These are phyloP conservation scores for Hyaena hyaena DNA, from an alignment of 2,113 vertebrate genomes.

Conservation along the genomic window DNA sequence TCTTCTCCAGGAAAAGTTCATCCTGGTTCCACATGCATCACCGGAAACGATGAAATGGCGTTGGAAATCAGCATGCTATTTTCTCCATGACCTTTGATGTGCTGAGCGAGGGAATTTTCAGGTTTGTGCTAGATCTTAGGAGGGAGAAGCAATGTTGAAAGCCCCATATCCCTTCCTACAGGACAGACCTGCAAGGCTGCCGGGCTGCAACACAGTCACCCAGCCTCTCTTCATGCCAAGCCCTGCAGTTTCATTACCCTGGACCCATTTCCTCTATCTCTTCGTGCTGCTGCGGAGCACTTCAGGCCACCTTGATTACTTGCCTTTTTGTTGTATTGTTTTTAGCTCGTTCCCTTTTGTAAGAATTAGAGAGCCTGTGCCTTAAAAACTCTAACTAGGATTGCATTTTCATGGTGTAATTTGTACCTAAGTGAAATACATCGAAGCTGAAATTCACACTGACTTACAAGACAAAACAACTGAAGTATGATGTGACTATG, in stretches of 20 bases:
- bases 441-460: neutral
- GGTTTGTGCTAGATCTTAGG: neutral
- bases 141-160: neutral
- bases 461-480: neutral
- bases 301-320: neutral
- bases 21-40: neutral
- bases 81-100: neutral
- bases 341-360: neutral
- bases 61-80: neutral
- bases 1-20: neutral
- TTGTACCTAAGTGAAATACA: neutral
- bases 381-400: neutral
- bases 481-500: neutral
- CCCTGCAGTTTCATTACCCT: neutral
- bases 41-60: neutral
- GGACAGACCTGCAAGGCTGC: neutral
- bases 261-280: neutral
- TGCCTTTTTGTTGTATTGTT: neutral
- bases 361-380: neutral
- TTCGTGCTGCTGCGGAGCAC: neutral
- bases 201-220: neutral
- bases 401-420: neutral
- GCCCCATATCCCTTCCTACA: neutral
- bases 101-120: neutral
- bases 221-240: neutral